Percentiles rank a stretch among this genome's conserved stretches.
Conservation (phyloP, 92 coral and sea anemone species). For the Parazoanthus atlanticus region DNA sequence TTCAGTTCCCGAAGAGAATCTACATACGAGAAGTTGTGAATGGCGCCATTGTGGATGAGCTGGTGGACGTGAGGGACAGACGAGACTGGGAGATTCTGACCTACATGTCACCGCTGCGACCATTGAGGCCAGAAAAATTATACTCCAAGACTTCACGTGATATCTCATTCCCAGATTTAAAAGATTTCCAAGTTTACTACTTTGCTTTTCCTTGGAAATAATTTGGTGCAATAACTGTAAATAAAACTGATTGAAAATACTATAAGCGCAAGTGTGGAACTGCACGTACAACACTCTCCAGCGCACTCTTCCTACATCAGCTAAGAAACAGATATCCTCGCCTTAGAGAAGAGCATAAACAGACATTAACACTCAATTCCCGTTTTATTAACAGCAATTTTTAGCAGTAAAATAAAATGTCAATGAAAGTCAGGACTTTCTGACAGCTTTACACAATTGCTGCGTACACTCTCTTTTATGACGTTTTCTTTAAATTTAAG, state of each 20-base stretch:
- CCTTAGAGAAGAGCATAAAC: too few species aligned
- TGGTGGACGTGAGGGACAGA: conserved; percentile 66
- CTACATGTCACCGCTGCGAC: conserved; percentile 72
- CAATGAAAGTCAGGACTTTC: too few species aligned
- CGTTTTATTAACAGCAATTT: too few species aligned
- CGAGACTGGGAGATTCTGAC: conserved; percentile 74
- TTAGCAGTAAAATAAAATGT: too few species aligned
- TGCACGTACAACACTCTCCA: too few species aligned
- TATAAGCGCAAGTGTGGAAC: too few species aligned
- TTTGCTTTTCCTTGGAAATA: conserved; percentile 61
- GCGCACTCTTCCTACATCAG: too few species aligned
- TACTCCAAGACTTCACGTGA: conserved; percentile 23
- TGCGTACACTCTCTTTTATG: too few species aligned
- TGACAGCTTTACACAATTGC: too few species aligned
- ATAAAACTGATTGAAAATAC: background rate
- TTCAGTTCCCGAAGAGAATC: conserved; percentile 74
- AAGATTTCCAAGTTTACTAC: conserved; percentile 65
- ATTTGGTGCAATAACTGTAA: background rate
- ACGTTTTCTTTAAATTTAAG: too few species aligned
- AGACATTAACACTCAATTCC: too few species aligned
- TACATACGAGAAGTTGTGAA: conserved; percentile 72
- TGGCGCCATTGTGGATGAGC: conserved; percentile 71
- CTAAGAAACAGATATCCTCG: too few species aligned
- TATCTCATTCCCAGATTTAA: conserved; percentile 56
- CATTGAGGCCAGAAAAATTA: conserved; percentile 25